Base-by-base conservation (phyloP, 1,140 invertebrate genomes). In the Augochlora pura region DNA sequence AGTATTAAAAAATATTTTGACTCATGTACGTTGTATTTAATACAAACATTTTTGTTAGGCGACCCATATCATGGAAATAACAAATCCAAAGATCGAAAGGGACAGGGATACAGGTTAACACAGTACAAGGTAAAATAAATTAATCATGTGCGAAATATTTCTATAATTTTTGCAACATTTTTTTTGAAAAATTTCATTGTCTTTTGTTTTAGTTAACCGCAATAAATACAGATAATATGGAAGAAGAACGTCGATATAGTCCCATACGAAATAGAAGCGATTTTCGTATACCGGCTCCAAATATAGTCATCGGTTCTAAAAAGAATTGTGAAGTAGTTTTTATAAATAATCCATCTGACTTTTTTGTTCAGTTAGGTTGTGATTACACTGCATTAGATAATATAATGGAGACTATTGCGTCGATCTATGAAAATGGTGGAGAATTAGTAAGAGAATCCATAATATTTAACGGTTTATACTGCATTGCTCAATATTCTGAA, bases 401-500 rank as follows among this genome's bases (percentile, higher is more conserved):
- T 38, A 32, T 94, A 8, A 93, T 92, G 86, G 86, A 90, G 10
- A 87, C 90, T 42, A 91, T 94, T 38, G 87, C 76, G 12, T 57
- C 67, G 9, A 77, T 69, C 8, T 93, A 92, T 70, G 86, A 88
- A 49, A 81, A 49, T 21, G 88, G 84, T 52, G 88, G 88, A 10
- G 84, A 82, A 12, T 64, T 68, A 46, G 42, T 91, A 6, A 14
- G 72, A 27, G n/a, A 76, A 16, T 87, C 73, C 0, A 74, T 87
- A 12, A 74, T 88, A 0, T 85, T 82, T 68, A 8, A 25, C 14
- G 86, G 85, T 0, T 21, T 57, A 1, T 83, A 80, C 32, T 95
- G 94, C 77, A 80, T 95, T 25, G 94, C 94, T 46, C 91, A 94
- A 68, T 95, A 93, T 77, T 91, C 91, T 0, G 93, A 90, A 27